Base-by-base conservation (phyloP, 2,888 invertebrate species). In the Augiades crinisus region DNA sequence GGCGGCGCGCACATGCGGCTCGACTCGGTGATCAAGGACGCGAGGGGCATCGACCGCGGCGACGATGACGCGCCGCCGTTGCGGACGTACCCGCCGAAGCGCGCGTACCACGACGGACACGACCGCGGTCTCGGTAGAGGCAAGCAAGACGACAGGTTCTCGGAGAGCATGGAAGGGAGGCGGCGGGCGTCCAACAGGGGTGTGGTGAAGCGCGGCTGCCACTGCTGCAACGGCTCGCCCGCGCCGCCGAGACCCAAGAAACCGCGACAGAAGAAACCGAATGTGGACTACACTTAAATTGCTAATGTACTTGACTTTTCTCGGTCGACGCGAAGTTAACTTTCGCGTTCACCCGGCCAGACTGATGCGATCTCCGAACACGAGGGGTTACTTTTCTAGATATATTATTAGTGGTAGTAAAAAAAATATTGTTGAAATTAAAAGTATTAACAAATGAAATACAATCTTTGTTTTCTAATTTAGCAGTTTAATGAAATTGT, bases 191-290 rank as follows among this genome's bases (percentile, higher is more conserved):
- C 67, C 17, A 82, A 82, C 0, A 77, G 92, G 0, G 92, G 92
- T 5, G 91, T 92, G 6, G 92, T 92, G 1, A 92, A 92, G 61
- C 88, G 92, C 33, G 91, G 91, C 44, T 93, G 93, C 65, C 90
- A 90, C 24, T 93, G 93, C 70, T 93, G 93, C 72, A 91, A 83
- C 67, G 92, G 92, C 5, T 84, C 89, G 0, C 90, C 91, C 0
- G 88, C 90, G 2, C 86, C 91, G 5, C 83, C 86, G 0, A 78
- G 90, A 34, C 85, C 91, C 45, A 91, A 91, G 62, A 78, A 81
- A 47, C 68, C 85, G 0, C 66, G 85, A 5, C 79, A 72, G 50
- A 71, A 73, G 36, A 84, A 83, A 59, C 75, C 76, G 10, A 67
- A 65, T 43, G 60, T 72, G 34, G 86, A 85, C 59, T 82, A 78